A percentile compares a stretch with the other conserved stretches of the same genome.
These are phyloP conservation scores for Cichladusa arquata DNA, from an alignment of 2,113 vertebrate genomes.

Conservation along the genomic window DNA sequence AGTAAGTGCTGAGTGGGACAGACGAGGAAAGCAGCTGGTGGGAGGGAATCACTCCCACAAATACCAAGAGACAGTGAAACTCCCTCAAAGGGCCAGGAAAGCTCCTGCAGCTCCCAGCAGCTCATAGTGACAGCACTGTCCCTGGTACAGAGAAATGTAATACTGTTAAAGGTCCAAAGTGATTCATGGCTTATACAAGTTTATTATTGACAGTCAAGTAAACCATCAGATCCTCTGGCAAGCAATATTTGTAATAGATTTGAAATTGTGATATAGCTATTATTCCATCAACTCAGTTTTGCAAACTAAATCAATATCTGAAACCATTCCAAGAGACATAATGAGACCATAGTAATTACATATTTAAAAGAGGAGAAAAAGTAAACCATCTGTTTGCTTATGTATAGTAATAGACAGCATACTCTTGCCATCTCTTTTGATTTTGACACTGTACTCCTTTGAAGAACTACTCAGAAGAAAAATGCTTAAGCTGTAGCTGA, in stretches of 20 bases:
- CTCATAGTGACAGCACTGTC: background rate
- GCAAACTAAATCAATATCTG: slow-evolving; percentile 25
- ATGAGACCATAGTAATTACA: slow-evolving; percentile 21
- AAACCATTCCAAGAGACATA: slow-evolving; percentile 44
- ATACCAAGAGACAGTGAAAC: background rate
- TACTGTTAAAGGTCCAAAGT: background rate
- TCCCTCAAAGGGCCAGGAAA: background rate
- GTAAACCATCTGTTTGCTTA: slow-evolving; percentile 51
- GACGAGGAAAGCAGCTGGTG: background rate
- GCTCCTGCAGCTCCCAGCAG: background rate
- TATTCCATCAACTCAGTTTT: slow-evolving; percentile 31
- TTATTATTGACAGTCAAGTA: slow-evolving; percentile 10
- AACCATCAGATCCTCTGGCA: background rate
- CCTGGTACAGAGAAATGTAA: background rate
- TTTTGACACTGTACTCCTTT: slow-evolving; percentile 22
- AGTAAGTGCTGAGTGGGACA: background rate
- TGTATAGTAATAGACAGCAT: background rate
- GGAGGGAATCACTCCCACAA: background rate
- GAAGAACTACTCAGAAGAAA: slow-evolving; percentile 5
- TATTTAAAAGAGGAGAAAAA: slow-evolving; percentile 32
- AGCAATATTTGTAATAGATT: background rate
- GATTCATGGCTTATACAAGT: background rate
- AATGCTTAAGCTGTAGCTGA: background rate
- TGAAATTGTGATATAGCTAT: slow-evolving; percentile 23
- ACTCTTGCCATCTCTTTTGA: slow-evolving; percentile 30